A percentile compares a stretch with the other conserved stretches of the same genome.
phyloP scores from a whole-genome alignment of 2,113 vertebrate genomes.

The Amphiprion percula region DNA sequence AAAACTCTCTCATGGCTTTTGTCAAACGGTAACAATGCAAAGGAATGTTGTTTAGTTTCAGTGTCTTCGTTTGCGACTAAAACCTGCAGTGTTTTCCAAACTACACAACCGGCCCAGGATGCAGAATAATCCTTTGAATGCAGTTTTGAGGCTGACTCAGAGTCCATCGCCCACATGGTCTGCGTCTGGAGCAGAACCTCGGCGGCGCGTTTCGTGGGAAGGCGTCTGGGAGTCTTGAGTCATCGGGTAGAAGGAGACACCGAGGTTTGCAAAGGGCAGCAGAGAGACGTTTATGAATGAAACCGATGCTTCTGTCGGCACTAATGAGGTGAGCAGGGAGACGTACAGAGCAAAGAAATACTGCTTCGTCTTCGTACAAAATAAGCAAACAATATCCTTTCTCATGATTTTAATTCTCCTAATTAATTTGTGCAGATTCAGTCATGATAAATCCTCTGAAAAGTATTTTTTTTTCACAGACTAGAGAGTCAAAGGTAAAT shows the following conservation, averaged over 20 bases:
- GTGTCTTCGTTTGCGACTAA: neutral
- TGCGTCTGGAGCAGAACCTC: constrained; percentile 15
- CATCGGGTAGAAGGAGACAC: constrained; percentile 29
- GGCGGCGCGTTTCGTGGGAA: constrained; percentile 7
- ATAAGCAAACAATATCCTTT: too few species aligned
- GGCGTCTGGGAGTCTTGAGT: constrained; percentile 39
- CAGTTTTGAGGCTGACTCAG: constrained; percentile 29
- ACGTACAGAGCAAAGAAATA: neutral
- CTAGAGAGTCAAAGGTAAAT: too few species aligned
- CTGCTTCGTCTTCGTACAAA: too few species aligned
- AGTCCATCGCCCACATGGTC: constrained; percentile 12
- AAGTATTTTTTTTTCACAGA: too few species aligned
- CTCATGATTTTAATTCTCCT: too few species aligned
- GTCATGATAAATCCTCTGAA: too few species aligned
- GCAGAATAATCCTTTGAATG: neutral
- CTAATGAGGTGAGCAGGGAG: neutral
- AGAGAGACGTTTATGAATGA: constrained; percentile 24
- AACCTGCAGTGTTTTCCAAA: neutral
- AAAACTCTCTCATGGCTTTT: constrained; percentile 8
- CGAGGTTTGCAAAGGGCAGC: neutral
- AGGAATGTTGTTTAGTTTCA: neutral
- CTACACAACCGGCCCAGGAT: neutral
- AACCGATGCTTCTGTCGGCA: neutral
- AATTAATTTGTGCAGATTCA: too few species aligned
- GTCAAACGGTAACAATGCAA: neutral